Evolutionary conservation across 2,888 invertebrate genomes (phyloP).

Genomic region (Gymnosoma rotundatum): DNA sequence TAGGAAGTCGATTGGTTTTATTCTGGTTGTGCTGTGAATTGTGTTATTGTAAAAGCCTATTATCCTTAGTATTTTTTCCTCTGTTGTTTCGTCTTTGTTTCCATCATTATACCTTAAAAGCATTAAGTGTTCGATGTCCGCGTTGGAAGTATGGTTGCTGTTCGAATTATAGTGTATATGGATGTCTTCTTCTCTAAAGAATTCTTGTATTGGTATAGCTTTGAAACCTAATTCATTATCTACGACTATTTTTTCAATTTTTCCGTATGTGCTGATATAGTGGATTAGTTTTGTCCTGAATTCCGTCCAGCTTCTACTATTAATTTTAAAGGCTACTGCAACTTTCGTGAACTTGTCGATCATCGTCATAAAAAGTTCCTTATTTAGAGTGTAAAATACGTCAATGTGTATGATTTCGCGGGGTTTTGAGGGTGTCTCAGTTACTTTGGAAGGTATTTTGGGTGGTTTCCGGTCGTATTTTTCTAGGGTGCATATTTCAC

Average conservation of each 20-base stretch:
- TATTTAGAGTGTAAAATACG: slow-evolving; percentile 37
- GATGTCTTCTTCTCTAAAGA: slow-evolving; percentile 54
- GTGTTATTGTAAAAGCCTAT: slow-evolving; percentile 68
- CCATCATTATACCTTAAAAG: slow-evolving; percentile 67
- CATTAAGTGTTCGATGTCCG: slow-evolving; percentile 69
- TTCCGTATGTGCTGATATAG: slow-evolving; percentile 53
- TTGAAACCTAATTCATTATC: slow-evolving; percentile 63
- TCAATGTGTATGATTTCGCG: slow-evolving; percentile 64
- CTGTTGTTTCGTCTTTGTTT: slow-evolving; percentile 62
- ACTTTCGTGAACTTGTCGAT: slow-evolving; percentile 57
- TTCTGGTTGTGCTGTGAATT: slow-evolving; percentile 59
- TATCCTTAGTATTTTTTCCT: slow-evolving; percentile 61
- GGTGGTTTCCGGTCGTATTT: slow-evolving; percentile 68
- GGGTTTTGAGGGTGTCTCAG: slow-evolving; percentile 71
- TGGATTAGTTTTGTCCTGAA: slow-evolving; percentile 59
- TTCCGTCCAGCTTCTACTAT: slow-evolving; percentile 44
- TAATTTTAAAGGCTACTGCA: slow-evolving; percentile 44
- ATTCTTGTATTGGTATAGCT: slow-evolving; percentile 67
- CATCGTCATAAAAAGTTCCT: slow-evolving; percentile 48
- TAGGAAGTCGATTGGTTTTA: slow-evolving; percentile 68
- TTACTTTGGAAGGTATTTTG: slow-evolving; percentile 70
- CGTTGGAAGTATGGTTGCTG: slow-evolving; percentile 65
- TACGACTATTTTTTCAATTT: slow-evolving; percentile 57
- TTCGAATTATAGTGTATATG: slow-evolving; percentile 67
- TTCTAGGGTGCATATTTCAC: slow-evolving; percentile 41